These are phyloP conservation scores for Dolichotis patagonum DNA, from an alignment of 2,113 vertebrate species.

Conservation along the genomic window DNA sequence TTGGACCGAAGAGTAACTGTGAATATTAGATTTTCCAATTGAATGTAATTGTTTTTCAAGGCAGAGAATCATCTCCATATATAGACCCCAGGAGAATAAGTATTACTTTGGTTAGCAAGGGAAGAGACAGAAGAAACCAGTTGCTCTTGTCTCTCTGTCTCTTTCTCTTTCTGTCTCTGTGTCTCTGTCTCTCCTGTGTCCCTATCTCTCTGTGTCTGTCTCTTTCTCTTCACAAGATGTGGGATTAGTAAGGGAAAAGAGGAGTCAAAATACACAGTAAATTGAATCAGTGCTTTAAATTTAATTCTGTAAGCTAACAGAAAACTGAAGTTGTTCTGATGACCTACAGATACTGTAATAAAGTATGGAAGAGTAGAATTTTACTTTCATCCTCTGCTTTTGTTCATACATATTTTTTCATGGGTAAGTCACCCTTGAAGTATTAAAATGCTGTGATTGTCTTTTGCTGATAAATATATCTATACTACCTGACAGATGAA, in stretches of 20 bases:
- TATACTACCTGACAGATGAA: neutral
- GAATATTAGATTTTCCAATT: neutral
- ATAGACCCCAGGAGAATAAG: neutral
- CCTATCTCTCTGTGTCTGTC: neutral
- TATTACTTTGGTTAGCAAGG: neutral
- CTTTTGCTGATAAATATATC: neutral
- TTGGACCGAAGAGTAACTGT: neutral
- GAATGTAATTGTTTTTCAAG: neutral
- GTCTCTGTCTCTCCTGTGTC: neutral
- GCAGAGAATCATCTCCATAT: neutral
- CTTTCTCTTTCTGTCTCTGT: neutral
- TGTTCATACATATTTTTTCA: neutral
- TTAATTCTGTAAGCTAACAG: slow-evolving; percentile 41
- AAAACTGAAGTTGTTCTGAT: neutral
- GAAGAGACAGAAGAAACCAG: neutral
- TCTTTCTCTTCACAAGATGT: neutral
- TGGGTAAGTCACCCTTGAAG: neutral
- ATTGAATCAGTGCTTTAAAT: slow-evolving; percentile 4
- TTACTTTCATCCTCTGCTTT: neutral
- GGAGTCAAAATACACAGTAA: neutral
- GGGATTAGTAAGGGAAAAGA: neutral
- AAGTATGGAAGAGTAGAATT: neutral
- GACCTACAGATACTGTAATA: neutral
- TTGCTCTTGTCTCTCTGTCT: neutral
- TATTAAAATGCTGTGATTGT: neutral